phyloP scores from a whole-genome alignment of 2,113 vertebrate species.

The Phodopus roborovskii region DNA sequence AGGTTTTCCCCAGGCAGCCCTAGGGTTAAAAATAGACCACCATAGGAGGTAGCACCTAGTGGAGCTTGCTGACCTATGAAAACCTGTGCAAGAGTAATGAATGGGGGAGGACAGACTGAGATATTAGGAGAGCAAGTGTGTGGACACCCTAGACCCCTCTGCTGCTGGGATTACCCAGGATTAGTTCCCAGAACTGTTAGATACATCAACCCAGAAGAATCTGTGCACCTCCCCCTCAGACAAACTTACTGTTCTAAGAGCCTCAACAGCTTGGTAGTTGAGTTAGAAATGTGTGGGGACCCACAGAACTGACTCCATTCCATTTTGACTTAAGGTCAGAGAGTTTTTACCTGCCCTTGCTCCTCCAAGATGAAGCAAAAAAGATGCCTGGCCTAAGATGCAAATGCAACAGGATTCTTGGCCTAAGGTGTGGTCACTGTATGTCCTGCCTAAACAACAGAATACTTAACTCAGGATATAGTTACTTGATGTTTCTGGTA shows the following conservation, averaged over 20 bases:
- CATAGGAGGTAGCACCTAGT: neutral
- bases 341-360: no score
- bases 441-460: no score
- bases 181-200: neutral
- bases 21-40: constrained; percentile 52
- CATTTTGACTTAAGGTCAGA: no score
- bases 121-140: neutral
- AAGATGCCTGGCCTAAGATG: no score
- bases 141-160: neutral
- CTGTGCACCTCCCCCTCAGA: constrained; percentile 14
- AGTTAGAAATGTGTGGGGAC: neutral
- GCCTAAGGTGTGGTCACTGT: no score
- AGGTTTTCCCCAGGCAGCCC: constrained; percentile 22
- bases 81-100: neutral
- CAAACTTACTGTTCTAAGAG: neutral
- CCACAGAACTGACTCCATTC: no score
- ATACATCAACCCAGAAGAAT: neutral
- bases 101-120: neutral
- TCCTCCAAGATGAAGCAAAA: no score
- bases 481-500: no score
- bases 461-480: no score
- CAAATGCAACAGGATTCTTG: no score
- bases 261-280: neutral
- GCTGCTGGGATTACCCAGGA: neutral
- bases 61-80: constrained; percentile 24